These are phyloP conservation scores for Lasioglossum baleicum DNA, from an alignment of 1,140 invertebrate genomes.

Conservation along the genomic window DNA sequence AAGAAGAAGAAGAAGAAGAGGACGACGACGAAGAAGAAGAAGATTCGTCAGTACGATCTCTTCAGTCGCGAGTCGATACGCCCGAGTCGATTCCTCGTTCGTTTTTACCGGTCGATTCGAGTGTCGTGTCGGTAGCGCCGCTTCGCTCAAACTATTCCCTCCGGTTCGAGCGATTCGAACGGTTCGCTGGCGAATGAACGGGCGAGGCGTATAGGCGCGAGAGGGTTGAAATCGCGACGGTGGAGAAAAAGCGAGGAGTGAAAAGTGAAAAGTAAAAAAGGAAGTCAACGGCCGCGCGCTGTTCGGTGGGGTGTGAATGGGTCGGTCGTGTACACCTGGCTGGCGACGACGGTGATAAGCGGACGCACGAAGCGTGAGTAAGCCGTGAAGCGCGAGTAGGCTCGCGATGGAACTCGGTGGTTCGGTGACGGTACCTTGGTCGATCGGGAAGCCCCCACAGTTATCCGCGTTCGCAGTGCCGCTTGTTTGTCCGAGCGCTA, in stretches of 20 bases:
- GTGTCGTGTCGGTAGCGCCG: constrained; percentile 15
- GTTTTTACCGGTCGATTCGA: constrained; percentile 53
- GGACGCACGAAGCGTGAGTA: constrained; percentile 43
- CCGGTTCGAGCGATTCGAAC: background rate
- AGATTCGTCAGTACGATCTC: constrained; percentile 26
- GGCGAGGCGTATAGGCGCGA: no score
- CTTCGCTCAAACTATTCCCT: constrained; percentile 7
- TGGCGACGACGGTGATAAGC: constrained; percentile 14
- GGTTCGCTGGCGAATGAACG: no score
- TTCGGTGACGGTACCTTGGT: constrained; percentile 41
- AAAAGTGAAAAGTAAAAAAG: background rate
- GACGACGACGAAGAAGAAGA: no score
- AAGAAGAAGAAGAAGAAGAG: no score
- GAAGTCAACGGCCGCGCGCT: no score
- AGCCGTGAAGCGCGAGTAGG: constrained; percentile 30
- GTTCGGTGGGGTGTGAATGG: background rate
- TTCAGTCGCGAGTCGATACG: constrained; percentile 29
- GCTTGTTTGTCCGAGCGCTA: background rate
- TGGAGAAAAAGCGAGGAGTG: background rate
- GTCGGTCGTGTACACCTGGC: background rate
- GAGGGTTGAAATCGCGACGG: no score
- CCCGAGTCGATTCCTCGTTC: background rate
- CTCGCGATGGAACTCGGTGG: constrained; percentile 58
- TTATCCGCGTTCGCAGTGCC: constrained; percentile 33
- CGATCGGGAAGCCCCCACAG: constrained; percentile 32